Base-by-base conservation (phyloP, 2,888 invertebrate species). In the Mesochorus sp. region DNA sequence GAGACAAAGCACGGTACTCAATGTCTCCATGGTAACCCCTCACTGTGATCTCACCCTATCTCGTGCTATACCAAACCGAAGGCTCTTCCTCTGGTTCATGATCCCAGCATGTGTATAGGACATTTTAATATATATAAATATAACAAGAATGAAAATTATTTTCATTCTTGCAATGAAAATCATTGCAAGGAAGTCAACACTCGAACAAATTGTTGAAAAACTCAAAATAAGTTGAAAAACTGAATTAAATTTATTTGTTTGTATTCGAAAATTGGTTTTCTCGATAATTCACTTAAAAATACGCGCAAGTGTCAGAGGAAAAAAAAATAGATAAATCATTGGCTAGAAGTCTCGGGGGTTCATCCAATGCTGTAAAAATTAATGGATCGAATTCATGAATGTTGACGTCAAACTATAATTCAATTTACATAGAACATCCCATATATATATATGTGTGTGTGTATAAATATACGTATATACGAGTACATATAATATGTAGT, bases 21-120 rank as follows among this genome's bases (percentile, higher is more conserved):
- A 86, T 85, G 87, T 80, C 71, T 73, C 80, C 80, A 80, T 80
- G 80, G 80, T 76, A 80, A 80, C 80, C 72, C 80, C 80, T 53
- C 71, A 19, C 31, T 31, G 55, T 66, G 71, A 79, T 79, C 79
- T 79, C 79, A 71, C 79, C 79, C 79, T 75, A 79, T 79, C 59
- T 75, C 19, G 62, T n/a, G 37, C 59, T 59, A 67, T 71, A 71
- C 74, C 78, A 49, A 14, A 59, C 44, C 62, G 19, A 55, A 57
- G 59, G 6, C 14, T 10, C 28, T 17, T 34, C 31, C 31, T 28
- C 28, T 19, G 5, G 59, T 42, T 28, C 53, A 47, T 34, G 19
- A 34, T 44, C 19, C 21, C 28, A n/a, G n/a, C 14, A 3, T 8
- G 44, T 57, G n/a, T 42, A 42, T 31, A 24, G 42, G 39, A 51